Evolutionary conservation across 2,797 vertebrate genomes (phyloP), one percentile per base, ranked within the genome.

Genomic region (Lacerta viridis): DNA sequence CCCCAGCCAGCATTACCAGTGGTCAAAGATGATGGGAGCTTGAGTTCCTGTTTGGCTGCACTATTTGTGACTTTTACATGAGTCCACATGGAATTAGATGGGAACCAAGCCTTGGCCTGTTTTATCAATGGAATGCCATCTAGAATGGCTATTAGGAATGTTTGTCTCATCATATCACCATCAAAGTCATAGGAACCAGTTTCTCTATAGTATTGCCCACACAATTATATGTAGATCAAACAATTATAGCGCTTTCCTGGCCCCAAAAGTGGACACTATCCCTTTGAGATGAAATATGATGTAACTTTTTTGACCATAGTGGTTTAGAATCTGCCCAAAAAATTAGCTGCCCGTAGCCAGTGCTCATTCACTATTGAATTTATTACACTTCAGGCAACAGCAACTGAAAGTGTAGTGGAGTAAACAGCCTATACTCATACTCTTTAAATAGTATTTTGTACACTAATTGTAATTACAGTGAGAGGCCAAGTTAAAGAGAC

Each of bases 391-490:
- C 23, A 59, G 18, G 8, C 78, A 59, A 5, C 33, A 64, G 33
- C 64, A 17, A 11, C 55, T 80, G 59, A 50, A 64, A 39, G 18
- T 36, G 36, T 64, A 59, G 55, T 6, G 13, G 4, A 64, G 11
- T 80, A 23, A 83, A 89, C 90, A 85, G 90, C 41, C 75, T 86
- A 61, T 87, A 91, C 87, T 90, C 61, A 36, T 92, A 92, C 90
- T 71, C 80, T 89, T 90, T 86, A 91, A 69, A 77, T 0, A 1
- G 43, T 92, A 82, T 88, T 94, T 90, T 80, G 10, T 76, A 89
- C 86, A 91, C 82, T 88, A 79, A 95, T 90, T 90, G 91, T 93
- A 94, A 88, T 78, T 89, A 85, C 89, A 7, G 76, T 75, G 83
- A 85, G 87, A 85, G 88, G 74, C 91, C 15, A 8, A 83, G 76